Evolutionary conservation across 2,113 vertebrate genomes (phyloP).

Genomic region (Tychaedon coryphoeus): DNA sequence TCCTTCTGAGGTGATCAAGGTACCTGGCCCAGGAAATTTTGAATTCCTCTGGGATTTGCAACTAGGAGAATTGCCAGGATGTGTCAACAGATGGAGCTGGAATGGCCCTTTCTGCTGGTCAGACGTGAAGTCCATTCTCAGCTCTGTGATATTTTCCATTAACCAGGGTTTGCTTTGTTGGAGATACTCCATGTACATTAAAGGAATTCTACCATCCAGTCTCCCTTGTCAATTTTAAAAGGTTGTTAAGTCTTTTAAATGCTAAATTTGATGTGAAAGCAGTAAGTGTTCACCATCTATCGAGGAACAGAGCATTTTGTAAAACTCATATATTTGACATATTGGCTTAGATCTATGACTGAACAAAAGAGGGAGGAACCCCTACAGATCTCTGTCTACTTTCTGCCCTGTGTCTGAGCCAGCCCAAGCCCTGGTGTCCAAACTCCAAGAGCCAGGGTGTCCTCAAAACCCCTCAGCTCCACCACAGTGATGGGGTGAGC

Average conservation of each 20-base stretch:
- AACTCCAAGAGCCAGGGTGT: not conserved
- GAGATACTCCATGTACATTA: rapidly evolving
- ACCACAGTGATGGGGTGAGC: rapidly evolving
- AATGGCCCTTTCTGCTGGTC: not conserved
- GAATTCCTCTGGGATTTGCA: not conserved
- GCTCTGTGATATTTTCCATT: not conserved
- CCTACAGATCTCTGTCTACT: not conserved
- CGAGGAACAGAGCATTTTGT: not conserved
- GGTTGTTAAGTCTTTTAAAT: not conserved
- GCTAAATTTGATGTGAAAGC: not conserved
- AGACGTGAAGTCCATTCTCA: not conserved
- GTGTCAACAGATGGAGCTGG: not conserved
- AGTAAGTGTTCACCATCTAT: not conserved
- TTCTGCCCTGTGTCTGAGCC: not conserved
- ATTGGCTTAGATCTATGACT: not conserved
- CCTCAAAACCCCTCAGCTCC: not conserved
- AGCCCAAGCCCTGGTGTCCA: not conserved
- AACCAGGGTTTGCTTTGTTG: not conserved
- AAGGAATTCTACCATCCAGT: not conserved
- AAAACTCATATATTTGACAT: not conserved
- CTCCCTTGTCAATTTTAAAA: not conserved
- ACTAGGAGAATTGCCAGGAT: not conserved
- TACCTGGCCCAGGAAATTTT: not conserved
- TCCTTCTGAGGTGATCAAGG: not conserved
- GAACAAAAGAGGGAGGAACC: not conserved